A percentile compares a stretch with the other conserved stretches of the same genome.
Evolutionary conservation across 64 coral and sea anemone species (phyloP).

Genomic region (Dendrophyllia cribrosa): DNA sequence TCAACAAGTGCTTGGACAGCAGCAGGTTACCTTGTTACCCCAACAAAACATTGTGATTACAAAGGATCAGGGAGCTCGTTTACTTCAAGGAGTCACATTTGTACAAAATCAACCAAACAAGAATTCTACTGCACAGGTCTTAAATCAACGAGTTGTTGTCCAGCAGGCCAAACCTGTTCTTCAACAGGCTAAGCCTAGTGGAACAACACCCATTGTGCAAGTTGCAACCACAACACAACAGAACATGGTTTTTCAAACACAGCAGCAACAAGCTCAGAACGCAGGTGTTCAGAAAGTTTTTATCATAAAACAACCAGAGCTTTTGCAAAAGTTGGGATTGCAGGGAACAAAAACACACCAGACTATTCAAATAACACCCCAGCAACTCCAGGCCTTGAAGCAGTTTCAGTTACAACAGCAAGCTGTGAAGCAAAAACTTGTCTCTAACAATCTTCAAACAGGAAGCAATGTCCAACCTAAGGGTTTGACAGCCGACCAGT

Average conservation of each 20-base stretch:
- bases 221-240: conserved; percentile 36
- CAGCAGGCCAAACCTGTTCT: conserved; percentile 18
- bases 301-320: conserved; percentile 93
- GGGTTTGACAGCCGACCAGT: conserved; percentile 73
- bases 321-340: conserved; percentile 84
- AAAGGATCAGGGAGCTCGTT: conserved; percentile 3
- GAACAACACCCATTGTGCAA: background rate
- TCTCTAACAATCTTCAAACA: conserved; percentile 15
- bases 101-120: conserved; percentile 23
- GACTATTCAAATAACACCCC: conserved; percentile 91
- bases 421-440: conserved; percentile 58
- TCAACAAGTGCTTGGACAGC: conserved; percentile 58
- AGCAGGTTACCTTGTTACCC: conserved; percentile 19
- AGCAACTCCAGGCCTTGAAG: conserved; percentile 86
- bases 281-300: conserved; percentile 87
- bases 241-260: conserved; percentile 38
- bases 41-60: conserved; percentile 14
- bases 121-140: background rate
- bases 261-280: conserved; percentile 69
- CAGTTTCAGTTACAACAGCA: conserved; percentile 87
- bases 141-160: conserved; percentile 20
- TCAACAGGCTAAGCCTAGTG: background rate
- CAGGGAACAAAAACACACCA: conserved; percentile 85
- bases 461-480: conserved; percentile 31
- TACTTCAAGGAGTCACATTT: conserved; percentile 32